phyloP scores from a whole-genome alignment of 2,113 vertebrate genomes.

The Psophia crepitans region DNA sequence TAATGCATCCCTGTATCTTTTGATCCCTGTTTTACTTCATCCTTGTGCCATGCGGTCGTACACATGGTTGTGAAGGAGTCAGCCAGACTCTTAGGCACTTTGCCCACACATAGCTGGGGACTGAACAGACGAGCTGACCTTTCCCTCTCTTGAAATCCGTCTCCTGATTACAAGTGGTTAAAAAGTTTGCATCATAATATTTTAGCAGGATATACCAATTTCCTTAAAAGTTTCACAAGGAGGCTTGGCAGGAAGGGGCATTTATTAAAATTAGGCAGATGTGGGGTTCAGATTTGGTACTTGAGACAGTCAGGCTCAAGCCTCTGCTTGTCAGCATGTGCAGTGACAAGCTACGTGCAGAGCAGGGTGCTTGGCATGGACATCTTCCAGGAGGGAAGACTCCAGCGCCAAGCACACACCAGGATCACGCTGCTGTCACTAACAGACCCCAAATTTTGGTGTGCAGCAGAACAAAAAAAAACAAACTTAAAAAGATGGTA shows the following conservation, averaged over 20 bases:
- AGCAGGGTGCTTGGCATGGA: neutral
- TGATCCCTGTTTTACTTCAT: neutral
- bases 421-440: neutral
- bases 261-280: neutral
- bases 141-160: neutral
- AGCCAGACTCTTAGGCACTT: neutral
- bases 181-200: neutral
- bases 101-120: neutral
- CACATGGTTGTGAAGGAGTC: neutral
- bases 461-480: neutral
- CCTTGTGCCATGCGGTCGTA: neutral
- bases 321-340: neutral
- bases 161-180: neutral
- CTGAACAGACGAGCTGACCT: neutral
- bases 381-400: neutral
- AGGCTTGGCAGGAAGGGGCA: neutral
- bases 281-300: neutral
- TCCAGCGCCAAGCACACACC: neutral
- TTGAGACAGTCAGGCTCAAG: neutral
- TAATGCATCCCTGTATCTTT: neutral
- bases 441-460: neutral
- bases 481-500: accelerated
- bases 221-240: neutral
- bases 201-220: neutral
- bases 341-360: neutral